Percentiles rank a stretch among this genome's conserved stretches.
phyloP scores from a whole-genome alignment of 2,888 invertebrate species.

The Plebejus argus region DNA sequence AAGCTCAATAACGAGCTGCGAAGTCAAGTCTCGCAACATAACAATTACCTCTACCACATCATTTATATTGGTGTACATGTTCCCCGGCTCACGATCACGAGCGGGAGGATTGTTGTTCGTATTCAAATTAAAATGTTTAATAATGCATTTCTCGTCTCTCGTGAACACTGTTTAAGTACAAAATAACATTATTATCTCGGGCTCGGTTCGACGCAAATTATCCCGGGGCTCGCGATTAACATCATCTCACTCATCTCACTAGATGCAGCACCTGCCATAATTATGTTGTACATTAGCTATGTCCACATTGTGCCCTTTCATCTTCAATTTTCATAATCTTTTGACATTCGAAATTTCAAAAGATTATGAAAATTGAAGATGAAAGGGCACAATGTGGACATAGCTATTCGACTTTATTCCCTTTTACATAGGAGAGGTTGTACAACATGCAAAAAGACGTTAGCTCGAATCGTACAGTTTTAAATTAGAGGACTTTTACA shows the following conservation, averaged over 20 bases:
- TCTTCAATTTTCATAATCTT: too few relatives aligned
- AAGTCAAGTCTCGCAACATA: background rate
- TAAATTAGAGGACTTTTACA: background rate
- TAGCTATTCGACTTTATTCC: conserved; percentile 5
- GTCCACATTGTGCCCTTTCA: too few relatives aligned
- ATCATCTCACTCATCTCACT: background rate
- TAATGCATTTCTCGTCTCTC: background rate
- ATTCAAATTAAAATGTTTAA: conserved; percentile 25
- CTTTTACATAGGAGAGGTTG: background rate
- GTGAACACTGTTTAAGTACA: conserved; percentile 5
- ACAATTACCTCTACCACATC: background rate
- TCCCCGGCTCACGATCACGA: conserved; percentile 4
- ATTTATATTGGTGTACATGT: conserved; percentile 11
- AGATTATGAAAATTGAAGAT: too few relatives aligned
- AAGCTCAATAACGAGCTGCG: background rate
- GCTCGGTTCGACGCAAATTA: conserved; percentile 12
- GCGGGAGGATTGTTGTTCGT: background rate
- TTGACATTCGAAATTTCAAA: too few relatives aligned
- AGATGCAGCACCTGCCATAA: background rate
- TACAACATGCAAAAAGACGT: background rate
- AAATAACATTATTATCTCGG: conserved; percentile 23
- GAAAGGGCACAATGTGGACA: too few relatives aligned
- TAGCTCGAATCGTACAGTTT: background rate
- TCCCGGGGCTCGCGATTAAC: background rate
- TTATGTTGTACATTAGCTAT: too few relatives aligned